Evolutionary conservation across 1,140 invertebrate genomes (phyloP).

Genomic region (Caenorhabditis tropicalis): DNA sequence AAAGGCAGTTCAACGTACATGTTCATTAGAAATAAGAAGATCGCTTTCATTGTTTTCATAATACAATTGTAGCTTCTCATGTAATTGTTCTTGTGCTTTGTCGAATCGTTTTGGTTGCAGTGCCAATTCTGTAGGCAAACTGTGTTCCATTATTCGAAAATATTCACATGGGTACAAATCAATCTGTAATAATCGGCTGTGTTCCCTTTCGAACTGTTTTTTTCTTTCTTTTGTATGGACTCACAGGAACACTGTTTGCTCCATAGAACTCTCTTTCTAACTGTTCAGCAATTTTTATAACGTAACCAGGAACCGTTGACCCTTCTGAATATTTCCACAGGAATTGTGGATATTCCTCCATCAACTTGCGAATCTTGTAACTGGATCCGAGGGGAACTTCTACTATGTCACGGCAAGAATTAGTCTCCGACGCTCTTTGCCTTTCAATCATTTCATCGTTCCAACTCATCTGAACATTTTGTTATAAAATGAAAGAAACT

Average conservation of each 20-base stretch:
- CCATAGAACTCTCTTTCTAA: not conserved
- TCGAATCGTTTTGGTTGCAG: slow-evolving; percentile 13
- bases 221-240: too few relatives aligned
- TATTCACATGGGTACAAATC: not conserved
- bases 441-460: not conserved
- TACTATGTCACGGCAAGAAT: not conserved
- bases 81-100: not conserved
- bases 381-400: not conserved
- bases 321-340: slow-evolving; percentile 13
- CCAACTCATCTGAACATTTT: not conserved
- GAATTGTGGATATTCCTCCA: not conserved
- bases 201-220: not conserved
- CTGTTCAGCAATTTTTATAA: not conserved
- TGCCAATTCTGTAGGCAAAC: not conserved
- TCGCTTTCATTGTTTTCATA: not conserved
- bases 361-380: not conserved
- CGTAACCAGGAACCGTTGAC: not conserved
- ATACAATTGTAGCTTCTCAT: not conserved
- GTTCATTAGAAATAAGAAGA: not conserved
- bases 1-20: not conserved
- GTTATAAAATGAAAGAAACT: not conserved
- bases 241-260: not conserved
- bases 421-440: not conserved
- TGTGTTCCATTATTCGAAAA: not conserved
- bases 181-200: not conserved